These are phyloP conservation scores for Prorops nasuta DNA, from an alignment of 1,140 invertebrate species.

Conservation along the genomic window DNA sequence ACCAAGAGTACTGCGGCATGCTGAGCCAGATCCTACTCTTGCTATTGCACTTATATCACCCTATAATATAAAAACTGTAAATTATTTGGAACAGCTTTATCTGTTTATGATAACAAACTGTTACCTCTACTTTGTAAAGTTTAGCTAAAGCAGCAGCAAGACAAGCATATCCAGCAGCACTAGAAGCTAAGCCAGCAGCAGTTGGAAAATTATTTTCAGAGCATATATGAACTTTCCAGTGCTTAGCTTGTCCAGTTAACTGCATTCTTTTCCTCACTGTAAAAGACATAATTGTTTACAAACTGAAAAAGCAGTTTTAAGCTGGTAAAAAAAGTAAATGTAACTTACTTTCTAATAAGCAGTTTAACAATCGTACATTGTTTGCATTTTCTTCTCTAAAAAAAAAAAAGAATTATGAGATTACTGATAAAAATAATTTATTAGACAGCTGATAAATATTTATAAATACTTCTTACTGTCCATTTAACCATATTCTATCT, in stretches of 20 bases:
- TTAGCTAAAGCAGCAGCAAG: slow-evolving; percentile 72
- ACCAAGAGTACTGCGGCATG: slow-evolving; percentile 91
- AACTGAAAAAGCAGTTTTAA: background rate
- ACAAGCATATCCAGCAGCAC: slow-evolving; percentile 96
- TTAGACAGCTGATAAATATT: slow-evolving; percentile 4
- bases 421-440: slow-evolving; percentile 9
- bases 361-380: slow-evolving; percentile 74
- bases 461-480: slow-evolving; percentile 57
- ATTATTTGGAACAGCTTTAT: too few relatives aligned
- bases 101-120: too few relatives aligned
- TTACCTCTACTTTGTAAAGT: slow-evolving; percentile 69
- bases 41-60: slow-evolving; percentile 84
- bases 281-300: slow-evolving; percentile 17
- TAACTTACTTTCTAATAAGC: slow-evolving; percentile 72
- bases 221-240: slow-evolving; percentile 82
- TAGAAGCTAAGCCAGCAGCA: slow-evolving; percentile 95
- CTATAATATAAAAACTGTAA: slow-evolving; percentile 28
- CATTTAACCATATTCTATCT: slow-evolving; percentile 89
- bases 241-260: slow-evolving; percentile 46
- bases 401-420: slow-evolving; percentile 25
- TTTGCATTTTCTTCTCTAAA: slow-evolving; percentile 70
- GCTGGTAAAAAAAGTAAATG: slow-evolving; percentile 5
- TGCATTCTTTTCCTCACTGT: slow-evolving; percentile 53
- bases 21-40: slow-evolving; percentile 90
- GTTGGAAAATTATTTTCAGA: slow-evolving; percentile 99